Evolutionary conservation across 2,797 vertebrate genomes (phyloP), one percentile per base, ranked within the genome.

Genomic region (Phrynocephalus guinanensis): DNA sequence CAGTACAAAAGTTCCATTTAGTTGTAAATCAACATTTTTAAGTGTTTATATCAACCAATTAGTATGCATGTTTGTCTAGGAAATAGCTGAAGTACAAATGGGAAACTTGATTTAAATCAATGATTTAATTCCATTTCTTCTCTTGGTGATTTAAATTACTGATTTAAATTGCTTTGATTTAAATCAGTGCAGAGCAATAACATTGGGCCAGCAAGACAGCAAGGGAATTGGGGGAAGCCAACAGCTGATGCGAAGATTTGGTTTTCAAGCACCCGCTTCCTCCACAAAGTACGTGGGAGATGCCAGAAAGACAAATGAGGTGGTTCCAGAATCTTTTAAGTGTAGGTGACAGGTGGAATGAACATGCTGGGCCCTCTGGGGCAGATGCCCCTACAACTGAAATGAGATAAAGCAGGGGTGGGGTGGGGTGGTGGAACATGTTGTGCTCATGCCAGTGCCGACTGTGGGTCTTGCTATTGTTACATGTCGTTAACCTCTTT

Each of bases 41-140:
- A 88, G 85, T 26, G 48, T 80, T 88, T 81, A 85, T 88, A 76
- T 88, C 70, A 88, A 76, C 87, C 87, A 88, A 85, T 88, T 85
- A 88, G 87, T 88, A 88, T 88, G 78, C 78, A 85, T 56, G 71
- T 81, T 88, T 85, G 87, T 76, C 84, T 80, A 88, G 87, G 87
- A 88, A 82, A 85, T 85, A 88, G 71, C 83, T 50, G 30, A 66
- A 76, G 83, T 82, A 81, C 48, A 85, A 85, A 85, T 85, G 63
- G 87, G 83, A 60, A 85, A 76, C 83, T 75, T 85, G 83, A 88
- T 88, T 88, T 85, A 82, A 88, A 85, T 82, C 87, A 88, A 76
- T 81, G 83, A 85, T 85, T 88, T 88, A 88, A 88, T 81, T 75
- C 87, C 71, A 81, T 71, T 81, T 87, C 75, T 80, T 86, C 80